A percentile compares a stretch with the other conserved stretches of the same genome.
Evolutionary conservation across 2,797 vertebrate species (phyloP).

Genomic region (Emys orbicularis): DNA sequence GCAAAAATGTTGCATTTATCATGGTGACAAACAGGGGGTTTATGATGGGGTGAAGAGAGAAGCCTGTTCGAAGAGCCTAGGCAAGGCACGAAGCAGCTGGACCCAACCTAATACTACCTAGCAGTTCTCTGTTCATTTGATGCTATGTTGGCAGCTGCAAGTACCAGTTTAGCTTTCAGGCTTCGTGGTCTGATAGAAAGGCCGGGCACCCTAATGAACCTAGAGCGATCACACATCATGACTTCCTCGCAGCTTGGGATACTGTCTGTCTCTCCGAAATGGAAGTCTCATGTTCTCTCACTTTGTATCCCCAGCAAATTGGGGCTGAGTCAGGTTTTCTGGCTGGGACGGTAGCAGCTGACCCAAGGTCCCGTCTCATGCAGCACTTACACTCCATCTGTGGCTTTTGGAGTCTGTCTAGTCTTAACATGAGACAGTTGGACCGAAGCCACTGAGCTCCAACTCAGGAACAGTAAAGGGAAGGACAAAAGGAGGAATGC

Average conservation of each 20-base stretch:
- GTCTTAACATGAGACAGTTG: background rate
- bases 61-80: background rate
- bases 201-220: background rate
- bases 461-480: background rate
- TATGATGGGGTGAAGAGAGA: background rate
- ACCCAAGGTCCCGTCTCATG: background rate
- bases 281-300: background rate
- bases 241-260: fast-evolving
- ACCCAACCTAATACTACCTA: background rate
- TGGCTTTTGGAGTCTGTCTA: background rate
- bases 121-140: background rate
- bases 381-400: background rate
- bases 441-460: background rate
- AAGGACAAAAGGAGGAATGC: background rate
- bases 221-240: background rate
- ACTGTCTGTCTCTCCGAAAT: background rate
- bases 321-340: background rate
- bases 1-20: background rate
- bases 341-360: background rate
- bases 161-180: background rate
- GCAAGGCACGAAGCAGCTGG: background rate
- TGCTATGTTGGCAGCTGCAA: background rate
- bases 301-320: background rate
- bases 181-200: background rate
- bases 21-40: background rate